phyloP scores from a whole-genome alignment of 2,113 vertebrate genomes.

The Hippopotamus amphibius region DNA sequence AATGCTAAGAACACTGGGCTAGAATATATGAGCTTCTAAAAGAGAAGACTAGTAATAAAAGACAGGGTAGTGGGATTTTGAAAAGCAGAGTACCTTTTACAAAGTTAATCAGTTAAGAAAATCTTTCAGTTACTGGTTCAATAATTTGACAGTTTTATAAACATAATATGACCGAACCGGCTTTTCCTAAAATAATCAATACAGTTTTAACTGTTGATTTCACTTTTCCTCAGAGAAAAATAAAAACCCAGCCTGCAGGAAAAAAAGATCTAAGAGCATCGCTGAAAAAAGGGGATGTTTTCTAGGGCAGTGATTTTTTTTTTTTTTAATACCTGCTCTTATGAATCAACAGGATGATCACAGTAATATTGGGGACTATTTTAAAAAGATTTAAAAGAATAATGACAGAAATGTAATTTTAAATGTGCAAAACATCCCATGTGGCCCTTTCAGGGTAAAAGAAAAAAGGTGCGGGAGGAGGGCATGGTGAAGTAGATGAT shows the following conservation, averaged over 20 bases:
- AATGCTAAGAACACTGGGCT: not conserved
- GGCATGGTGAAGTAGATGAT: not conserved
- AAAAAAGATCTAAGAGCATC: not conserved
- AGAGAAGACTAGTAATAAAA: not conserved
- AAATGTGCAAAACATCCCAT: not conserved
- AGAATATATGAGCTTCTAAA: not conserved
- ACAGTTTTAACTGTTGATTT: conserved; percentile 47
- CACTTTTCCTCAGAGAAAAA: conserved; percentile 33
- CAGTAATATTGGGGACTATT: conserved; percentile 6
- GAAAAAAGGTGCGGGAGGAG: too few species aligned
- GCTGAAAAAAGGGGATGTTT: conserved; percentile 39
- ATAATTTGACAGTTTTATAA: conserved; percentile 37
- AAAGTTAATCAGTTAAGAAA: conserved; percentile 36
- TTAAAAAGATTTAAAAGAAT: conserved; percentile 57
- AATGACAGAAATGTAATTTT: conserved; percentile 46
- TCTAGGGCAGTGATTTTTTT: conserved; percentile 52
- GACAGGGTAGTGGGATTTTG: not conserved
- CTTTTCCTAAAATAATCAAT: conserved; percentile 37
- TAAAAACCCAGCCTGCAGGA: not conserved
- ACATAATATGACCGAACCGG: not conserved
- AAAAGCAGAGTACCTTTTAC: not conserved
- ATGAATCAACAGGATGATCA: conserved; percentile 35
- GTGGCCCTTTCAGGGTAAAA: not conserved
- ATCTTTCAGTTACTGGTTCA: conserved; percentile 28
- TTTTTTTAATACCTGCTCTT: not conserved